Conservation (phyloP, 2,797 vertebrate species). For the Limosa lapponica region DNA sequence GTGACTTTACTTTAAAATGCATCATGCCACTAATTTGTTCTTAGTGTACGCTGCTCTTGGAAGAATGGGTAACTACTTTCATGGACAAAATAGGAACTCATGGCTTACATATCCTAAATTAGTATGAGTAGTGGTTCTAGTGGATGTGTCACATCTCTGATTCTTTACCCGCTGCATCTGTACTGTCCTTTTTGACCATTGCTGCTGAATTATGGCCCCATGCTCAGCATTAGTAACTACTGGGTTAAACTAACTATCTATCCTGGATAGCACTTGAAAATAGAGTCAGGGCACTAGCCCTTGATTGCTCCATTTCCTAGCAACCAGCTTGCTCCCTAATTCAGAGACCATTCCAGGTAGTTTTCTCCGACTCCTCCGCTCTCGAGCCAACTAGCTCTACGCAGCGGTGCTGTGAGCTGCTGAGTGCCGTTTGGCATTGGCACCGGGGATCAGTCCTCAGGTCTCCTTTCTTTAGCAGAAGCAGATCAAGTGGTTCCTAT, state of each 20-base stretch:
- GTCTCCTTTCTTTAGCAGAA: not conserved
- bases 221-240: not conserved
- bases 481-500: not conserved
- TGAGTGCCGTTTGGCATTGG: fast-evolving
- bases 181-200: not conserved
- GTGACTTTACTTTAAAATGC: not conserved
- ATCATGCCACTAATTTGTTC: not conserved
- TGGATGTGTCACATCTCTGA: not conserved
- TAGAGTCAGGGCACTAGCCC: not conserved
- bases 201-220: not conserved
- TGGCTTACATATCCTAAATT: not conserved
- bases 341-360: not conserved
- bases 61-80: not conserved
- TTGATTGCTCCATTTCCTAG: not conserved
- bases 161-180: not conserved
- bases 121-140: not conserved
- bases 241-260: not conserved
- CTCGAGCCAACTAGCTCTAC: fast-evolving
- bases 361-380: not conserved
- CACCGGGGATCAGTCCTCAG: not conserved
- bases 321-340: not conserved
- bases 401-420: fast-evolving
- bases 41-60: not conserved
- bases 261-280: not conserved
- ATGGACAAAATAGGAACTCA: not conserved